phyloP scores from a whole-genome alignment of 2,797 vertebrate genomes.

The Gadopsis bispinosus region DNA sequence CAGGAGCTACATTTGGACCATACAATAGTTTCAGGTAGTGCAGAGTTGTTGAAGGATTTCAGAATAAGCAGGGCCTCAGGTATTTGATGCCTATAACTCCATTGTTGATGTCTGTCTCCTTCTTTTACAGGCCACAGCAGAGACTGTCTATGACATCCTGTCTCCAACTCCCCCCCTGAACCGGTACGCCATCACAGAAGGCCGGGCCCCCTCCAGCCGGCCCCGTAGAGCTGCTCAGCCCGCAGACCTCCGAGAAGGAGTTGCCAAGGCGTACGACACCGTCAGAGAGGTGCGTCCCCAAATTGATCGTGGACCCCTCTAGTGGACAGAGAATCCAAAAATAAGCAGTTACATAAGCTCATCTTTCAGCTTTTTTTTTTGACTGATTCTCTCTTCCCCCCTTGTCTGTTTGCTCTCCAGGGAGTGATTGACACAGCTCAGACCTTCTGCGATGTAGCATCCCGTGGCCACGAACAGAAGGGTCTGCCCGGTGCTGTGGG shows the following conservation, averaged over 20 bases:
- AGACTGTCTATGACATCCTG: constrained; percentile 95
- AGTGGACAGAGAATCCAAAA: not conserved
- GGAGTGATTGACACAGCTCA: constrained; percentile 93
- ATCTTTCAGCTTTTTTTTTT: not conserved
- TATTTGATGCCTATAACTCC: not conserved
- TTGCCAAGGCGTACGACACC: constrained; percentile 94
- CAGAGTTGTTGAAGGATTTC: not conserved
- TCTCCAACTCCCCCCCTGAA: constrained; percentile 90
- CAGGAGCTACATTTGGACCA: not conserved
- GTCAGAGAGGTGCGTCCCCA: constrained; percentile 88
- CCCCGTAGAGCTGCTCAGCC: constrained; percentile 88
- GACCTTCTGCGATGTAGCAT: constrained; percentile 92
- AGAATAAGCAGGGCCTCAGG: not conserved
- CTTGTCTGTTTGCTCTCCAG: constrained; percentile 69
- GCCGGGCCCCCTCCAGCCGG: constrained; percentile 79
- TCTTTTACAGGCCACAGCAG: constrained; percentile 89
- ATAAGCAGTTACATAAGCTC: not conserved
- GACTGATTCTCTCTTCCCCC: not conserved
- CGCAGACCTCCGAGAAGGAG: constrained; percentile 92
- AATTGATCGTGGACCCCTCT: not conserved
- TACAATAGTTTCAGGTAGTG: not conserved
- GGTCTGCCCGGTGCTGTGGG: constrained; percentile 93
- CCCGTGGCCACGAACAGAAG: constrained; percentile 93
- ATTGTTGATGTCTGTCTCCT: constrained; percentile 1
- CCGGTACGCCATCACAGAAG: constrained; percentile 87